Evolutionary conservation across 2,888 invertebrate species (phyloP), one percentile per base, ranked within the genome.

Genomic region (Labia minor): DNA sequence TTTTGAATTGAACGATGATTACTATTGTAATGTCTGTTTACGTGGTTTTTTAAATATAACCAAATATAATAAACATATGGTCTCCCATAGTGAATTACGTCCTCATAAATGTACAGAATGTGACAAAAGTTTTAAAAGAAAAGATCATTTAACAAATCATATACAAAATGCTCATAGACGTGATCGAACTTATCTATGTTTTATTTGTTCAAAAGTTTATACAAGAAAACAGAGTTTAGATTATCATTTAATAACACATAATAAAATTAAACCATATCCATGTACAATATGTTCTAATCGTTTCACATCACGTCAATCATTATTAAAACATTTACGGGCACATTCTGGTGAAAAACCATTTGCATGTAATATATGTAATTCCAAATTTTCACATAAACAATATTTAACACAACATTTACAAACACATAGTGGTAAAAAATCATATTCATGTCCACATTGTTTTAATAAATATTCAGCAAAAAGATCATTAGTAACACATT

Each of bases 71-170:
- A 49, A 49, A 49, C 49, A 49, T 49, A 49, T 49, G 49, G 14
- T 49, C 49, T 49, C 49, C 14, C 49, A 49, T 49, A 49, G 49
- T 49, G 49, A 49, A 8, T 8, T 49, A 49, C 49, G 49, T 49
- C 49, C 49, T 49, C 14, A 49, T 49, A 49, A 49, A 49, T 49
- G 49, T 49, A 49, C 3, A 49, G 49, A 49, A 8, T 49, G 49
- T 49, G 49, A 49, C 49, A 49, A 49, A 49, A 49, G 49, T 49
- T 49, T 49, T 49, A 49, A 49, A 49, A 49, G 49, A 49, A 49
- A 49, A 14, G 49, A 49, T 49, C 49, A 49, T 49, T 49, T 49
- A 49, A 8, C 49, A 49, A 49, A 49, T 49, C 49, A 49, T 49
- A 14, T 49, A 49, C 49, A 49, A 49, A 49, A 49, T 49, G 49